Evolutionary conservation across 2,797 vertebrate genomes (phyloP).

Genomic region (Enteromius thamalakanensis): DNA sequence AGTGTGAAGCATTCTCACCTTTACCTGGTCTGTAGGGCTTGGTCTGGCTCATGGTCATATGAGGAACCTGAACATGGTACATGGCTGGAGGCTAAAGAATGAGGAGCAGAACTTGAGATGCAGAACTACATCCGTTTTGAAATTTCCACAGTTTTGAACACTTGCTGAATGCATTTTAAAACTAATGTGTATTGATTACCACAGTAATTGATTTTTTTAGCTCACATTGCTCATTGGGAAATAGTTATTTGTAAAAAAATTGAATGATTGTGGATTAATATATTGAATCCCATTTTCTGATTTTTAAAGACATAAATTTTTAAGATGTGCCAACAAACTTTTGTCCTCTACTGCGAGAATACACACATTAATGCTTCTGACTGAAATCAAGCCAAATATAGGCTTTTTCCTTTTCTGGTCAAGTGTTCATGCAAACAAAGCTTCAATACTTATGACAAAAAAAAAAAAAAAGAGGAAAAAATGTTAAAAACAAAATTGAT

Average conservation of each 20-base stretch:
- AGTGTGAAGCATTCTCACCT: slow-evolving; percentile 87
- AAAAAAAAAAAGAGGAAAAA: neutral
- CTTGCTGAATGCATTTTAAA: neutral
- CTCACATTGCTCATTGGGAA: neutral
- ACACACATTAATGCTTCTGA: neutral
- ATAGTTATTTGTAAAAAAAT: neutral
- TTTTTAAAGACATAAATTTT: slow-evolving; percentile 11
- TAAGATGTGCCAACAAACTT: neutral
- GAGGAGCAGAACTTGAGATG: slow-evolving; percentile 51
- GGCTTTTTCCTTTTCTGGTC: neutral
- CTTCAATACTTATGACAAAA: neutral
- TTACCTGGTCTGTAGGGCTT: slow-evolving; percentile 99
- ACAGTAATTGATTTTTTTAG: neutral
- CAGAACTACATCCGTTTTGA: neutral
- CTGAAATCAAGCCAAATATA: neutral
- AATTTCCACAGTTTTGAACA: slow-evolving; percentile 4
- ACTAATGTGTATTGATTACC: neutral
- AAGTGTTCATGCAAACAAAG: slow-evolving; percentile 33
- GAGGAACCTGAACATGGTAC: slow-evolving; percentile 97
- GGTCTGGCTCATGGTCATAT: slow-evolving; percentile 96
- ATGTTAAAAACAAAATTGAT: slow-evolving; percentile 26
- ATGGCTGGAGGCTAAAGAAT: slow-evolving; percentile 87
- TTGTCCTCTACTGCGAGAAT: neutral
- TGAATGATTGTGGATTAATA: neutral
- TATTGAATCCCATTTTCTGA: neutral